A percentile compares a stretch with the other conserved stretches of the same genome.
These are phyloP conservation scores for Lithophane socia DNA, from an alignment of 2,888 invertebrate species.

Conservation along the genomic window DNA sequence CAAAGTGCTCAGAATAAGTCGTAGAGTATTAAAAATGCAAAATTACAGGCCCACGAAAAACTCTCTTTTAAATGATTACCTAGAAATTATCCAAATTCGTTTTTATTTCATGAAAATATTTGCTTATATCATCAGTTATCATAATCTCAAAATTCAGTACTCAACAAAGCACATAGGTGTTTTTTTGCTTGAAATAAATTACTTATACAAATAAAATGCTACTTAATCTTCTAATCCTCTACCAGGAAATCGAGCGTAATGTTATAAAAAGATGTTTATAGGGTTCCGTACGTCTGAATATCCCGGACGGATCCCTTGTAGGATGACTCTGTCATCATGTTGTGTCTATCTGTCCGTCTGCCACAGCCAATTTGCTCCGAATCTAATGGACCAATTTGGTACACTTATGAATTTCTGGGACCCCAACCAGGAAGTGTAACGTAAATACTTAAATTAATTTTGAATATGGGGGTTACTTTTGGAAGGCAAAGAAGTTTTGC, in stretches of 20 bases:
- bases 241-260: slow-evolving; percentile 38
- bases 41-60: background rate
- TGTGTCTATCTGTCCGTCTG: too few relatives aligned
- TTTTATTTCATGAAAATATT: background rate
- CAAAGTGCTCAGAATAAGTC: background rate
- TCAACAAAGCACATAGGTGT: slow-evolving; percentile 20
- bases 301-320: too few relatives aligned
- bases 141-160: slow-evolving; percentile 4
- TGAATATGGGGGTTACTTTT: too few relatives aligned
- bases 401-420: too few relatives aligned
- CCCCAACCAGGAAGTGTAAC: too few relatives aligned
- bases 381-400: too few relatives aligned
- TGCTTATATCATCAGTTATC: background rate
- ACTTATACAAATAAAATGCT: slow-evolving; percentile 27
- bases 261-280: slow-evolving; percentile 26
- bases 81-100: background rate
- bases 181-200: slow-evolving; percentile 5
- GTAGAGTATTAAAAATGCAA: background rate
- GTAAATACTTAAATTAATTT: too few relatives aligned
- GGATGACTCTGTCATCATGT: too few relatives aligned
- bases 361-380: too few relatives aligned
- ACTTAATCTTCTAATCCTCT: slow-evolving; percentile 25
- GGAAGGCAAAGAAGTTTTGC: too few relatives aligned
- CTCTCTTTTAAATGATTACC: background rate
- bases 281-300: too few relatives aligned